A percentile compares a stretch with the other conserved stretches of the same genome.
Evolutionary conservation across 2,888 invertebrate species (phyloP).

Genomic region (Doris montereyensis): DNA sequence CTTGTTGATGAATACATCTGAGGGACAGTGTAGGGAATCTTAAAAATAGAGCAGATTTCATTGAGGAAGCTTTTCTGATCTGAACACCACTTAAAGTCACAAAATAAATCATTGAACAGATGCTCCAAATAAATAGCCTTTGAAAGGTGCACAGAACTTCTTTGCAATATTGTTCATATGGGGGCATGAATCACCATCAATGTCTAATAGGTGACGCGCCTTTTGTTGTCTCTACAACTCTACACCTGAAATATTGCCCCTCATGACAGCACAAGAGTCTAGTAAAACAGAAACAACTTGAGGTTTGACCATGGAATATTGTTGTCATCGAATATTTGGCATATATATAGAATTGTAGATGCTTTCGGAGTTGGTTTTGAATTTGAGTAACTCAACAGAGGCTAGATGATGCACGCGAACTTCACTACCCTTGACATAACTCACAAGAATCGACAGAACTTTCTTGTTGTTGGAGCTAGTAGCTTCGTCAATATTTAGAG

Average conservation of each 20-base stretch:
- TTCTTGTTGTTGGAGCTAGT: too few species aligned
- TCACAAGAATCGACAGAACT: too few species aligned
- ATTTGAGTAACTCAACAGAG: too few species aligned
- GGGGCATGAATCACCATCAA: slow-evolving; percentile 55
- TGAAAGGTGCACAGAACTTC: slow-evolving; percentile 48
- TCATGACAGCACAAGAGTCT: slow-evolving; percentile 54
- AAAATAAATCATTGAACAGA: slow-evolving; percentile 47
- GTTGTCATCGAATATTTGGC: too few species aligned
- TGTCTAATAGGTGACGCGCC: slow-evolving; percentile 51
- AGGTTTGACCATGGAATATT: neutral
- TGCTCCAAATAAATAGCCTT: slow-evolving; percentile 42
- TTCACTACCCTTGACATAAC: too few species aligned
- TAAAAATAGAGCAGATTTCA: slow-evolving; percentile 22
- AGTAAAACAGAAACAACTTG: slow-evolving; percentile 51
- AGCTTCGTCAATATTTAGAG: too few species aligned
- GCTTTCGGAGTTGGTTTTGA: too few species aligned
- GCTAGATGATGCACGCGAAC: too few species aligned
- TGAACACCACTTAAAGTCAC: slow-evolving; percentile 51
- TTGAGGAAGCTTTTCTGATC: slow-evolving; percentile 43
- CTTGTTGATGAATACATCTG: slow-evolving; percentile 45
- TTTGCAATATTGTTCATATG: slow-evolving; percentile 54
- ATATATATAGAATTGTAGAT: too few species aligned
- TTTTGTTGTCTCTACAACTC: slow-evolving; percentile 44
- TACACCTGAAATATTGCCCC: slow-evolving; percentile 48
- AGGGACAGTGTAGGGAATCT: slow-evolving; percentile 46